Conservation (phyloP, 2,888 invertebrate genomes). For the Microdon myrmicae region DNA sequence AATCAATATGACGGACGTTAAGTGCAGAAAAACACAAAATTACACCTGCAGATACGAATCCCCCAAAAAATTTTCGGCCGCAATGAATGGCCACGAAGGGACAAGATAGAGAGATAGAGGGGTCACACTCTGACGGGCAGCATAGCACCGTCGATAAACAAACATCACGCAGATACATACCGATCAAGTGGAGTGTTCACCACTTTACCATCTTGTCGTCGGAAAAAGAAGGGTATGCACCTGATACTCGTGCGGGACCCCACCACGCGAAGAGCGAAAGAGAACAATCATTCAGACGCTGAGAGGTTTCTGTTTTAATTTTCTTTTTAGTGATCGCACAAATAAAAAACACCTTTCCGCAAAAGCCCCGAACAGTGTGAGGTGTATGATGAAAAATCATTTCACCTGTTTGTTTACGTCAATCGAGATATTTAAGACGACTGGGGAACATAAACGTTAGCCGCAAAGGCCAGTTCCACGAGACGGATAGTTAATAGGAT, state of each 20-base stretch:
- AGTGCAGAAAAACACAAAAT: constrained; percentile 33
- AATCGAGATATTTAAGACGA: constrained; percentile 19
- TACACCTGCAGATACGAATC: constrained; percentile 49
- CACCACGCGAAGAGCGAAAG: background rate
- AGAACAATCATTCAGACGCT: constrained; percentile 2
- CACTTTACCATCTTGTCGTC: no score
- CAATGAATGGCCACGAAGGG: constrained; percentile 26
- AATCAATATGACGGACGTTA: no score
- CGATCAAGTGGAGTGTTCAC: no score
- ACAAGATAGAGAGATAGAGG: constrained; percentile 34
- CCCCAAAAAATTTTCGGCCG: constrained; percentile 36
- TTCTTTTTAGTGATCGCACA: background rate
- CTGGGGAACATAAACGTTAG: no score
- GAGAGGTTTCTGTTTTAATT: background rate
- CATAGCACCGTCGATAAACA: no score
- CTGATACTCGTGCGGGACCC: constrained; percentile 38
- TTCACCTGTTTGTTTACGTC: constrained; percentile 52
- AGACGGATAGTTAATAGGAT: no score
- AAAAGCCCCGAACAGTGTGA: constrained; percentile 16
- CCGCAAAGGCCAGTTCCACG: no score
- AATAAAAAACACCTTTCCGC: constrained; percentile 6
- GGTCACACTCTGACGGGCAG: background rate
- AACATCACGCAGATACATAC: no score
- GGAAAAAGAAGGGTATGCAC: constrained; percentile 13
- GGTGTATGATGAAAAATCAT: constrained; percentile 35